Evolutionary conservation across 1,140 invertebrate genomes (phyloP).

Genomic region (Scaptomyza montana): DNA sequence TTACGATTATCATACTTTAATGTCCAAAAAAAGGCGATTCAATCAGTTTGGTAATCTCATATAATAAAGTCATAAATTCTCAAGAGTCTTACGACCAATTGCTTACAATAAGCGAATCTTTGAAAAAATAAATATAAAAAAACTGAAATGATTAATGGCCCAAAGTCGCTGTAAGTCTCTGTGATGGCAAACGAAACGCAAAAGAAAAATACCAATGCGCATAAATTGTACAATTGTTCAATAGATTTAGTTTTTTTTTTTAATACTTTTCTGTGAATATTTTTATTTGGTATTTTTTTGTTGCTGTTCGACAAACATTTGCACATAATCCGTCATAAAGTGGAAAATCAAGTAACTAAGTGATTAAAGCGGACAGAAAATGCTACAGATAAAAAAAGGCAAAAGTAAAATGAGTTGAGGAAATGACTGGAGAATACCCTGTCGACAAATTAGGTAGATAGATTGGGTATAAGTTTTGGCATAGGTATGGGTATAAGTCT

Average conservation of each 20-base stretch:
- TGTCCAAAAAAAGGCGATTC: not conserved
- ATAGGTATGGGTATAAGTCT: too few relatives aligned
- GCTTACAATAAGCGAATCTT: slow-evolving; percentile 27
- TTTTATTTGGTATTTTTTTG: not conserved
- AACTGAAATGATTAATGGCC: slow-evolving; percentile 59
- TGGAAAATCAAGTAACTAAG: slow-evolving; percentile 78
- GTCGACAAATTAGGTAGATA: not conserved
- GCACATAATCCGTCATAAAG: slow-evolving; percentile 76
- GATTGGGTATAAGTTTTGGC: too few relatives aligned
- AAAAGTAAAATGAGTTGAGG: not conserved
- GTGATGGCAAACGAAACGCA: not conserved
- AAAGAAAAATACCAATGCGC: slow-evolving; percentile 16
- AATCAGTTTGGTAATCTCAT: slow-evolving; percentile 9
- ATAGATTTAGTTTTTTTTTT: slow-evolving; percentile 47
- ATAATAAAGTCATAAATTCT: slow-evolving; percentile 40
- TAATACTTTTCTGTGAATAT: not conserved
- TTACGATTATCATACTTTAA: slow-evolving; percentile 2
- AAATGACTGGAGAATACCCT: slow-evolving; percentile 25
- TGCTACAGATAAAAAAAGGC: not conserved
- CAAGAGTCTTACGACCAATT: not conserved
- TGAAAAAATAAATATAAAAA: too few relatives aligned
- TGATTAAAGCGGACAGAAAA: slow-evolving; percentile 62
- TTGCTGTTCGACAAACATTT: slow-evolving; percentile 55
- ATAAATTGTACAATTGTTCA: slow-evolving; percentile 49
- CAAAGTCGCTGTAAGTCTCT: slow-evolving; percentile 3